Evolutionary conservation across 1,140 invertebrate genomes (phyloP).

Genomic region (Sitodiplosis mosellana): DNA sequence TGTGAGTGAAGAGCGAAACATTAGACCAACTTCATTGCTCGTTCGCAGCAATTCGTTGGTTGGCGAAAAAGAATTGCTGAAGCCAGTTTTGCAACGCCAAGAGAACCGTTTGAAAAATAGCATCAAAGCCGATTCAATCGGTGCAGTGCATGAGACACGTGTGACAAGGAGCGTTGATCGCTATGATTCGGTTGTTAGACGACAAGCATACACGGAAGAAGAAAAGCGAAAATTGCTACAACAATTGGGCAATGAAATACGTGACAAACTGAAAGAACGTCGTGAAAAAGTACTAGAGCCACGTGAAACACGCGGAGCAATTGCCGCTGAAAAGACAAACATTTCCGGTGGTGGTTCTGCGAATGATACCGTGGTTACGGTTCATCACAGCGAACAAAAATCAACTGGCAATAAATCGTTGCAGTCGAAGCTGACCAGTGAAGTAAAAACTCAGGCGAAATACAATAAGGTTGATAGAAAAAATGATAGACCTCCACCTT

Average conservation of each 20-base stretch:
- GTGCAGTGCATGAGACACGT: neutral
- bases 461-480: neutral
- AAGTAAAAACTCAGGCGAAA: too few species aligned
- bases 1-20: constrained; percentile 27
- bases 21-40: constrained; percentile 27
- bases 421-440: too few species aligned
- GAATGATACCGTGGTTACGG: too few species aligned
- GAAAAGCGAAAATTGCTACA: constrained; percentile 56
- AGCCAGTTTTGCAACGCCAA: constrained; percentile 18
- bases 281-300: constrained; percentile 29
- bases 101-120: neutral
- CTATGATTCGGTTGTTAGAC: neutral
- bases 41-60: constrained; percentile 48
- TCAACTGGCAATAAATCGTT: too few species aligned
- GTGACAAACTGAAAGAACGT: constrained; percentile 35
- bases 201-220: constrained; percentile 33
- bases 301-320: constrained; percentile 41
- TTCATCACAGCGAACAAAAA: too few species aligned
- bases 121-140: neutral
- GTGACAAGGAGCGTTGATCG: neutral
- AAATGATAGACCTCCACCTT: neutral
- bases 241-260: constrained; percentile 45
- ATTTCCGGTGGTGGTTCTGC: too few species aligned
- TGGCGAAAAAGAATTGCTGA: constrained; percentile 24
- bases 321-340: constrained; percentile 34